phyloP scores from a whole-genome alignment of 2,888 invertebrate species.

The Eilema sororculum region DNA sequence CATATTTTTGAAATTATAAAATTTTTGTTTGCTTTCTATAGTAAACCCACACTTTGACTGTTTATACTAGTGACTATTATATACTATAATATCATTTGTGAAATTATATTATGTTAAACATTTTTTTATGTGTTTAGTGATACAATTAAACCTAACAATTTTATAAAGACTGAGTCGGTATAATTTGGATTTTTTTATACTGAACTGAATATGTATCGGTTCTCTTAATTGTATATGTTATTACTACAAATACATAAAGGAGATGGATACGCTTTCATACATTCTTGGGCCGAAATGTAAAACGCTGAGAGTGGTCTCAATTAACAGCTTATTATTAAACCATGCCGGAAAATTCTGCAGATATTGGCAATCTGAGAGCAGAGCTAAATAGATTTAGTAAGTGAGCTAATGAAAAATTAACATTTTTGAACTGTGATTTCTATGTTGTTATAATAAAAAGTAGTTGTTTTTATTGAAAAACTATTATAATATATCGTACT shows the following conservation, averaged over 20 bases:
- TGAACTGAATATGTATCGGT: slow-evolving; percentile 35
- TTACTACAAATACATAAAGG: slow-evolving; percentile 21
- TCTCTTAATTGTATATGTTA: slow-evolving; percentile 36
- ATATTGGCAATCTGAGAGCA: too few species aligned
- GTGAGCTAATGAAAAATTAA: too few species aligned
- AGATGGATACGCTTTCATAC: too few species aligned
- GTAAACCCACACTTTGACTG: slow-evolving; percentile 43
- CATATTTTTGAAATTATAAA: slow-evolving; percentile 38
- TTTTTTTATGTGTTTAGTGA: slow-evolving; percentile 31
- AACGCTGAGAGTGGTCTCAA: too few species aligned
- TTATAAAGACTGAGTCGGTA: slow-evolving; percentile 53
- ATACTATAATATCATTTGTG: slow-evolving; percentile 34
- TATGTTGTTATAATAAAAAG: too few species aligned
- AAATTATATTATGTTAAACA: slow-evolving; percentile 27
- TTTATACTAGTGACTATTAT: slow-evolving; percentile 38
- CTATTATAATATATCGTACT: too few species aligned
- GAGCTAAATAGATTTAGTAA: too few species aligned
- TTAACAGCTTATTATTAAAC: too few species aligned
- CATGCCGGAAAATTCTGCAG: too few species aligned
- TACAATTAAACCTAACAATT: slow-evolving; percentile 50
- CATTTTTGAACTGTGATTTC: too few species aligned
- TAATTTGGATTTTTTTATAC: slow-evolving; percentile 38
- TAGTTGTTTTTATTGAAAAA: too few species aligned
- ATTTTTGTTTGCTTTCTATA: slow-evolving; percentile 52
- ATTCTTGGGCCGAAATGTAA: too few species aligned